These are phyloP conservation scores for Macrotis lagotis DNA, from an alignment of 2,113 vertebrate species.

Conservation along the genomic window DNA sequence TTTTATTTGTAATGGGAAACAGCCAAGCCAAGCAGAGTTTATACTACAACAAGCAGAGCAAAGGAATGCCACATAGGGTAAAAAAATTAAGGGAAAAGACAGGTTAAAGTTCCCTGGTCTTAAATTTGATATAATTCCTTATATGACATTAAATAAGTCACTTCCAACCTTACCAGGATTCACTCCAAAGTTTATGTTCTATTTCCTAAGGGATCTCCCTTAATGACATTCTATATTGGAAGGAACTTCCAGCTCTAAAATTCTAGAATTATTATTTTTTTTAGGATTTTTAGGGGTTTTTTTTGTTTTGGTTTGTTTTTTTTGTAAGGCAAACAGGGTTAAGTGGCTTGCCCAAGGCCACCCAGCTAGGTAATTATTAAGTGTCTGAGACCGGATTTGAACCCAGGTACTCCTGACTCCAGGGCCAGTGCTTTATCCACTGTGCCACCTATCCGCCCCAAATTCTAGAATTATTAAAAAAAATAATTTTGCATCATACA, in stretches of 20 bases:
- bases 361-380: too few species aligned
- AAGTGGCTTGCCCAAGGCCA: too few species aligned
- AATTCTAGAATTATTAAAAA: background rate
- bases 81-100: background rate
- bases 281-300: too few species aligned
- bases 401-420: too few species aligned
- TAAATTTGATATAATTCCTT: background rate
- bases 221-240: background rate
- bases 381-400: too few species aligned
- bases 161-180: background rate
- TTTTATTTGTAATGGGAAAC: background rate
- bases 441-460: too few species aligned
- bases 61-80: background rate
- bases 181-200: background rate
- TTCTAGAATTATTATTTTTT: background rate
- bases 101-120: background rate
- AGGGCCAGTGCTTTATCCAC: too few species aligned
- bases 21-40: background rate
- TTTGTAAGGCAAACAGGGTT: too few species aligned
- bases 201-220: background rate
- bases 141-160: background rate
- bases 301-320: too few species aligned
- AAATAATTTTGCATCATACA: background rate
- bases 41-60: background rate
- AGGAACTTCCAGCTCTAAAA: background rate